Base-by-base conservation (phyloP, 2,113 vertebrate genomes). In the Tichodroma muraria region DNA sequence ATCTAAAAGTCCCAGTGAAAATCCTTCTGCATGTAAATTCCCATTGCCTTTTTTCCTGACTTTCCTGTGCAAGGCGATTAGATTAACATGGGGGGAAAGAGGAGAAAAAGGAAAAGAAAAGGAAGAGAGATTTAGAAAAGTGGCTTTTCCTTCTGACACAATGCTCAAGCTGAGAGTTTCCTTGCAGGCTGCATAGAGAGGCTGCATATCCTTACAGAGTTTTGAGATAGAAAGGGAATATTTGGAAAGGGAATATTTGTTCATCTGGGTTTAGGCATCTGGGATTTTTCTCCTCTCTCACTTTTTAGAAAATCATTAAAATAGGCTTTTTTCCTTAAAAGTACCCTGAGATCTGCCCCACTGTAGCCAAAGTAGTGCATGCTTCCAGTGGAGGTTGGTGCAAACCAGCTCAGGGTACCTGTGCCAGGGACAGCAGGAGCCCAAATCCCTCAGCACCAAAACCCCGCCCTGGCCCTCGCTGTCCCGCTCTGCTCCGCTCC, bases 381-480 rank as follows among this genome's bases (percentile, higher is more conserved):
- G 13, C 4, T 49, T 45, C 53, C 45, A 52, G 30, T 3, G 14
- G 3, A 78, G 42, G 30, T 7, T 33, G 53, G 19, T 49, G n/a
- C 40, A 61, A 72, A 61, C 9, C 37, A 44, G 57, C 38, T 45
- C 13, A 10, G 33, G 79, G 50, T 7, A 1, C 3, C 50, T 31
- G n/a, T 38, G 35, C 24, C 38, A 42, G 63, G 50, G 60, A 27
- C 30, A 42, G 13, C 11, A 35, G 49, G 22, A 53, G 13, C 20
- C 17, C 10, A 66, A 89, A 33, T 5, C 27, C 44, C 50, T 50
- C 35, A 11, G 49, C 60, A 15, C 20, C 10, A 1, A 68, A 84
- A 19, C 2, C 0, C 5, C 2, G 1, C 11, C 0, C 61, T 30
- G 44, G 33, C 15, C 77, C 38, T 54, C 1, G 6, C 15, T 54